Conservation (phyloP, 2,113 vertebrate genomes). For the Mirounga angustirostris region DNA sequence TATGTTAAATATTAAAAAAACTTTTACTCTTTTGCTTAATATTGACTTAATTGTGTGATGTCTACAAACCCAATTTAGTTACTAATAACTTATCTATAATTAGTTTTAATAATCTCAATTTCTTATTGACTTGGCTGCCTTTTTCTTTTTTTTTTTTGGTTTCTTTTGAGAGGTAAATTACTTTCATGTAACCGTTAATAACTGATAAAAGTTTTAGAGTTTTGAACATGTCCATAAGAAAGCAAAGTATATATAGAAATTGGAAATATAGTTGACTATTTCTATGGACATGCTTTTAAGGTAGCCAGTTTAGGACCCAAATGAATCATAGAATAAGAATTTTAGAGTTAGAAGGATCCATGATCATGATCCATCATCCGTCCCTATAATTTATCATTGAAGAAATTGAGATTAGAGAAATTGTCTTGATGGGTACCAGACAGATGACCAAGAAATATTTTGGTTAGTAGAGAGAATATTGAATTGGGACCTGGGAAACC, state of each 20-base stretch:
- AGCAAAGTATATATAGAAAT: not conserved
- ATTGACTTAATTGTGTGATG: not conserved
- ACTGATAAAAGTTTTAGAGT: slow-evolving; percentile 25
- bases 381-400: slow-evolving; percentile 2
- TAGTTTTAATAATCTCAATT: slow-evolving; percentile 30
- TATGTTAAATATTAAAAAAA: not conserved
- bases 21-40: slow-evolving; percentile 11
- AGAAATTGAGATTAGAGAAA: slow-evolving; percentile 49
- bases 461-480: slow-evolving; percentile 21
- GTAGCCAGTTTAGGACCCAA: not conserved
- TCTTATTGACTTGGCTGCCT: slow-evolving; percentile 10
- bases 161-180: slow-evolving; percentile 24
- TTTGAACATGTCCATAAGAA: slow-evolving; percentile 21
- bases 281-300: not conserved
- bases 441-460: not conserved
- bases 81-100: not conserved
- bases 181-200: slow-evolving; percentile 23
- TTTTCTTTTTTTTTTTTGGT: not conserved
- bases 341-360: not conserved
- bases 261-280: not conserved
- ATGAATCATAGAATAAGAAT: not conserved
- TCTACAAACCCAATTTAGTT: not conserved
- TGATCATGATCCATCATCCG: not conserved
- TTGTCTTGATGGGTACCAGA: not conserved
- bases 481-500: not conserved